Percentiles rank a stretch among this genome's conserved stretches.
Evolutionary conservation across 2,113 vertebrate genomes (phyloP).

Genomic region (Channa argus): DNA sequence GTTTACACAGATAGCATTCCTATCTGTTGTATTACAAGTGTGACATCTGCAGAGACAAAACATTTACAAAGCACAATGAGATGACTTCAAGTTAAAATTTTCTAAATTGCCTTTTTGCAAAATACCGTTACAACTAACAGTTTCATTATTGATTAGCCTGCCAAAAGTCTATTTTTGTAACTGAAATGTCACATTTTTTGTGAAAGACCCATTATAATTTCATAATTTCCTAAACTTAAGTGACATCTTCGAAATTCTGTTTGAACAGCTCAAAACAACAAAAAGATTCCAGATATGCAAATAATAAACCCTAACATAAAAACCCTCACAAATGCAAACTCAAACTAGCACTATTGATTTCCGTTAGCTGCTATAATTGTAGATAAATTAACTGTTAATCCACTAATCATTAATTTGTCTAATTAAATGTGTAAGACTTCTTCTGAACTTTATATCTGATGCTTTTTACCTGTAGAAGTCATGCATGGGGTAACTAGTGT

Average conservation of each 20-base stretch:
- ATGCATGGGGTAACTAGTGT: conserved; percentile 99
- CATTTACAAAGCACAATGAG: not conserved
- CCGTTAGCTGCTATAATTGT: not conserved
- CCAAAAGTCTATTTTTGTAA: too few relatives aligned
- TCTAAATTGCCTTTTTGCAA: not conserved
- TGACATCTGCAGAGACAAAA: conserved; percentile 88
- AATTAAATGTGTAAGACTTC: not conserved
- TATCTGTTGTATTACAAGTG: conserved; percentile 99
- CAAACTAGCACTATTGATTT: not conserved
- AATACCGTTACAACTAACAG: too few relatives aligned
- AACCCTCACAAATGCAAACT: not conserved
- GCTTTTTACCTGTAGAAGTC: conserved; percentile 96
- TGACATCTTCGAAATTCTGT: too few relatives aligned
- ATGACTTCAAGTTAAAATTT: not conserved
- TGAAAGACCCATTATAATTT: too few relatives aligned
- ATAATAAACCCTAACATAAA: too few relatives aligned
- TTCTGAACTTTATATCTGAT: not conserved
- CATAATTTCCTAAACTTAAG: too few relatives aligned
- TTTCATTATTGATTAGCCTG: too few relatives aligned
- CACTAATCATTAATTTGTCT: too few relatives aligned
- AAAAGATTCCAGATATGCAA: too few relatives aligned
- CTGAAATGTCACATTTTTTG: too few relatives aligned
- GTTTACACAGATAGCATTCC: conserved; percentile 99
- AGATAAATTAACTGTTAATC: not conserved
- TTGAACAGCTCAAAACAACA: too few relatives aligned